Evolutionary conservation across 2,797 vertebrate species (phyloP).

Genomic region (Falco novaeseelandiae): DNA sequence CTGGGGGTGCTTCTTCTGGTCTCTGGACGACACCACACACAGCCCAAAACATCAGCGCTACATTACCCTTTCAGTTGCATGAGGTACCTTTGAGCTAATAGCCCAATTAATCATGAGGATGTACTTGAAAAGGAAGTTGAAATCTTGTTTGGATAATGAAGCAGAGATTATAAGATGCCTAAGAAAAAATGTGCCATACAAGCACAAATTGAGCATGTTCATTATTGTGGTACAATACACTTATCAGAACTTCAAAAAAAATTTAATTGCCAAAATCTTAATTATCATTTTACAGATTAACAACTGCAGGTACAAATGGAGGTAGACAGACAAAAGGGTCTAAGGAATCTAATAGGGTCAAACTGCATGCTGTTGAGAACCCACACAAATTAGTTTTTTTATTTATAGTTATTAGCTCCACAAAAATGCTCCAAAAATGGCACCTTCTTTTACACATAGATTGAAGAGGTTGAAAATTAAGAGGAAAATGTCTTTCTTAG

Average conservation of each 20-base stretch:
- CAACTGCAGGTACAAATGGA: slow-evolving; percentile 13
- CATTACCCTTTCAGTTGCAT: slow-evolving; percentile 53
- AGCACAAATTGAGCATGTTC: slow-evolving; percentile 31
- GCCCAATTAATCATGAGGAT: slow-evolving; percentile 77
- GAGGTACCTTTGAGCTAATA: slow-evolving; percentile 73
- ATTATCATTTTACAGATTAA: slow-evolving; percentile 46
- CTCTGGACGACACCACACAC: slow-evolving; percentile 30
- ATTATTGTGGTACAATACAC: slow-evolving; percentile 16
- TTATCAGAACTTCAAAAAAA: slow-evolving; percentile 12
- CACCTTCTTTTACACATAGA: neutral
- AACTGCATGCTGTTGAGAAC: neutral
- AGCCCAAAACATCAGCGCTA: slow-evolving; percentile 42
- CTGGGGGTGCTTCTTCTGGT: slow-evolving; percentile 50
- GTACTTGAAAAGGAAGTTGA: slow-evolving; percentile 77
- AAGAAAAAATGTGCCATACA: slow-evolving; percentile 59
- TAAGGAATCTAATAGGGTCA: neutral
- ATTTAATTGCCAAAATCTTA: slow-evolving; percentile 36
- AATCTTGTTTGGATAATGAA: slow-evolving; percentile 79
- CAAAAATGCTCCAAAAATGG: neutral
- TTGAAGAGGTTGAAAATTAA: neutral
- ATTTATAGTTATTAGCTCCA: neutral
- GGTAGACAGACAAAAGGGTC: neutral
- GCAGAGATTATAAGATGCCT: slow-evolving; percentile 68
- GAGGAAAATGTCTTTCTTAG: neutral
- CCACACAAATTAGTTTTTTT: neutral